Evolutionary conservation across 1,140 invertebrate species (phyloP).

Genomic region (Heliconius hermathena): DNA sequence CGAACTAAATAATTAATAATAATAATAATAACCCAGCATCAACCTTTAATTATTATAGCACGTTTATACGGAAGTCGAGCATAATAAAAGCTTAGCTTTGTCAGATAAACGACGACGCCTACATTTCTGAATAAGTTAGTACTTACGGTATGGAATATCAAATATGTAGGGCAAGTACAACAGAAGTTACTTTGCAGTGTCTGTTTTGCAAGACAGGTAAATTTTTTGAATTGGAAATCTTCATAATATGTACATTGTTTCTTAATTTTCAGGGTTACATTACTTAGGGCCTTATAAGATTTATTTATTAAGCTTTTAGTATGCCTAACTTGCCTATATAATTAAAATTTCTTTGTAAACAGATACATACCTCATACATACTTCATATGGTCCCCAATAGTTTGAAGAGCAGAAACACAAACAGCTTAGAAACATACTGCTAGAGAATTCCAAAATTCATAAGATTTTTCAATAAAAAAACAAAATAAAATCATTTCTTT

Average conservation of each 20-base stretch:
- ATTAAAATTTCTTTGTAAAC: no score
- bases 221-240: neutral
- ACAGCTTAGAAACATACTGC: no score
- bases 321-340: no score
- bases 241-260: neutral
- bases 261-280: no score
- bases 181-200: neutral
- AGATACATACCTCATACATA: no score
- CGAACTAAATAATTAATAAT: neutral
- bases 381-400: no score
- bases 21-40: neutral
- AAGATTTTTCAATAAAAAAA: no score
- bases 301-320: neutral
- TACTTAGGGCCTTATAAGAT: no score
- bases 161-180: neutral
- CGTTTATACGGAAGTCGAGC: neutral
- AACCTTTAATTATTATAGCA: neutral
- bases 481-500: no score
- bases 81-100: constrained; percentile 10
- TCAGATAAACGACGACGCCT: constrained; percentile 2
- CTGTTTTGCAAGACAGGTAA: neutral
- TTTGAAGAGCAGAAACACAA: no score
- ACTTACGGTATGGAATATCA: neutral
- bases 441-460: no score
- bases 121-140: neutral